These are phyloP conservation scores for Podabrus alpinus DNA, from an alignment of 2,888 invertebrate genomes.

Conservation along the genomic window DNA sequence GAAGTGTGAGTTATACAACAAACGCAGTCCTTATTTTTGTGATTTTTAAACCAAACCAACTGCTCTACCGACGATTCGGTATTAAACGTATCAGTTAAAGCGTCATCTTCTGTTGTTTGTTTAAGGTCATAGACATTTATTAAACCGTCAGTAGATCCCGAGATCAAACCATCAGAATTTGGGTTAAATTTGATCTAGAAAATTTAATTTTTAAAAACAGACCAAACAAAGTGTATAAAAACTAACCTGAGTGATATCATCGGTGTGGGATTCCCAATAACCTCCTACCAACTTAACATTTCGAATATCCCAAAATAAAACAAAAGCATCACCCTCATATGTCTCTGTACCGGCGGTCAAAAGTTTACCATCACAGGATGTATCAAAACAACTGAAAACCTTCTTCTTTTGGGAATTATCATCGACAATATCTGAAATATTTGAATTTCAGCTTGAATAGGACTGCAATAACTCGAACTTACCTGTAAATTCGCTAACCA, in stretches of 20 bases:
- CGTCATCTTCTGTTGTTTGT: constrained; percentile 77
- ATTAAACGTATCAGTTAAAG: constrained; percentile 76
- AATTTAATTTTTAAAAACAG: constrained; percentile 26
- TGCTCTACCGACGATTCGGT: constrained; percentile 76
- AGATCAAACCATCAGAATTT: constrained; percentile 65
- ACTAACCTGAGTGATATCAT: constrained; percentile 74
- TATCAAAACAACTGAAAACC: constrained; percentile 66
- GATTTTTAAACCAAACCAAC: constrained; percentile 59
- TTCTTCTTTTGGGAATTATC: not conserved
- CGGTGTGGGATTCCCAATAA: constrained; percentile 83
- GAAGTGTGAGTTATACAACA: constrained; percentile 74
- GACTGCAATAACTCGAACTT: constrained; percentile 18
- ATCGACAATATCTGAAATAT: not conserved
- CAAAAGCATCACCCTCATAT: constrained; percentile 69
- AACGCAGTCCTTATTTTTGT: constrained; percentile 58
- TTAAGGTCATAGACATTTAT: constrained; percentile 82
- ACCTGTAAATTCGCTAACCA: constrained; percentile 56
- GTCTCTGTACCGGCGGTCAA: constrained; percentile 78
- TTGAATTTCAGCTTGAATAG: not conserved
- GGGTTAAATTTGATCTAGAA: constrained; percentile 73
- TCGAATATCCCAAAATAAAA: constrained; percentile 82
- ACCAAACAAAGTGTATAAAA: constrained; percentile 9
- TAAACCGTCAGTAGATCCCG: constrained; percentile 83
- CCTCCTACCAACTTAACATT: constrained; percentile 68
- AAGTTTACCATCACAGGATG: constrained; percentile 70